phyloP scores from a whole-genome alignment of 2,888 invertebrate species.

The Tubulanus polymorphus region DNA sequence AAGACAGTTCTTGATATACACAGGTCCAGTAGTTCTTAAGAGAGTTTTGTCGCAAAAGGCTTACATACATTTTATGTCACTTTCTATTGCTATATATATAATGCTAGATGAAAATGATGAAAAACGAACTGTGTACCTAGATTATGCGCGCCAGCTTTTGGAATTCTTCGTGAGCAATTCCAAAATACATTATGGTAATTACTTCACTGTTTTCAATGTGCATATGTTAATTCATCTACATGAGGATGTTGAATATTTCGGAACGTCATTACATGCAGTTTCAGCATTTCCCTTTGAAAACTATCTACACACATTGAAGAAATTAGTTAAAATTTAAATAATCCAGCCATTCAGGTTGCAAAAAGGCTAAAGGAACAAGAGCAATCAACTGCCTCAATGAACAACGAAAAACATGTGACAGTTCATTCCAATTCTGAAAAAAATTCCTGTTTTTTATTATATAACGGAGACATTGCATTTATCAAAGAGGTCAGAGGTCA shows the following conservation, averaged over 20 bases:
- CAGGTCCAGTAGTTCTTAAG: constrained; percentile 22
- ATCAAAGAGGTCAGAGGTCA: constrained; percentile 4
- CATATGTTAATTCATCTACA: constrained; percentile 16
- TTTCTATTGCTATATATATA: constrained; percentile 17
- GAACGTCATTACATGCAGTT: constrained; percentile 12
- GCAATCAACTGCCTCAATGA: too few species aligned
- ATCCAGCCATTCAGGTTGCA: constrained; percentile 12
- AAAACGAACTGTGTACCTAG: constrained; percentile 8
- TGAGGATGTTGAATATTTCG: constrained; percentile 17
- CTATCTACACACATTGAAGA: constrained; percentile 15
- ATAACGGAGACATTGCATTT: constrained; percentile 6
- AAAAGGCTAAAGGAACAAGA: constrained; percentile 5
- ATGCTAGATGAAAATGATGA: constrained; percentile 7
- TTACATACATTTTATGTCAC: constrained; percentile 17
- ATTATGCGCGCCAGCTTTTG: constrained; percentile 16
- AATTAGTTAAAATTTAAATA: constrained; percentile 10
- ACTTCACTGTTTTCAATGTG: constrained; percentile 22
- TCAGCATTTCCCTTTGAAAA: constrained; percentile 20
- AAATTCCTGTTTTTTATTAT: constrained; percentile 6
- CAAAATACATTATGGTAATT: constrained; percentile 13
- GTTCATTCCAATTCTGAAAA: too few species aligned
- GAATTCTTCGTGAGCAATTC: constrained; percentile 13
- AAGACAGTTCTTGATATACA: constrained; percentile 30
- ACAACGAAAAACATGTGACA: too few species aligned
- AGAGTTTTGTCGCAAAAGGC: constrained; percentile 7